These are phyloP conservation scores for Bombus confusus DNA, from an alignment of 1,140 invertebrate species.

Conservation along the genomic window DNA sequence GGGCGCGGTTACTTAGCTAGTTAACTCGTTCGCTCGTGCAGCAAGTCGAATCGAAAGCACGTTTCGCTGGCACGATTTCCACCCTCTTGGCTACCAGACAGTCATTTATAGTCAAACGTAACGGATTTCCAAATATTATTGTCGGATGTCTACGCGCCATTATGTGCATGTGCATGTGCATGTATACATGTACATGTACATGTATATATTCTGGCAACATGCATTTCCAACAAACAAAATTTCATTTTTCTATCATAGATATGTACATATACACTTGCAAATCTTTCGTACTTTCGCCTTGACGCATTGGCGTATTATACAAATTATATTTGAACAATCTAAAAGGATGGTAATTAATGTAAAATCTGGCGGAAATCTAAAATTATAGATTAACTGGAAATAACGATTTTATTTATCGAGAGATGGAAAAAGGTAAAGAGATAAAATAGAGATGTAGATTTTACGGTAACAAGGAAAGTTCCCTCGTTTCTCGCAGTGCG, in stretches of 20 bases:
- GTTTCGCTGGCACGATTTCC: slow-evolving; percentile 31
- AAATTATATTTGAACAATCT: neutral
- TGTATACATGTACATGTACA: too few relatives aligned
- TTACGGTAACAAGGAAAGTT: neutral
- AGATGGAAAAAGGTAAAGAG: neutral
- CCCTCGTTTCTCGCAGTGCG: too few relatives aligned
- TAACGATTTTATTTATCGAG: neutral
- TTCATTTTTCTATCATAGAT: too few relatives aligned
- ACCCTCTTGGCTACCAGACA: neutral
- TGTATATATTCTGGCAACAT: neutral
- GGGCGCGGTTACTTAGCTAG: slow-evolving; percentile 50
- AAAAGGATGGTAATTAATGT: too few relatives aligned
- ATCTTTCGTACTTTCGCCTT: neutral
- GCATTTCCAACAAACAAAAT: neutral
- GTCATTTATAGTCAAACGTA: neutral
- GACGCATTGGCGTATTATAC: too few relatives aligned
- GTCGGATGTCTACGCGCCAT: neutral
- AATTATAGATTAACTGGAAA: neutral
- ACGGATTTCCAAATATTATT: slow-evolving; percentile 24
- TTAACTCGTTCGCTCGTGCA: slow-evolving; percentile 29
- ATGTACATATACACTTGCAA: too few relatives aligned
- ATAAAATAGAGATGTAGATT: neutral
- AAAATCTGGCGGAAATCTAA: too few relatives aligned
- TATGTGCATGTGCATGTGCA: too few relatives aligned
- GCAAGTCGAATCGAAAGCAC: slow-evolving; percentile 24